Evolutionary conservation across 2,113 vertebrate genomes (phyloP).

Genomic region (Anser brachyrhynchus): DNA sequence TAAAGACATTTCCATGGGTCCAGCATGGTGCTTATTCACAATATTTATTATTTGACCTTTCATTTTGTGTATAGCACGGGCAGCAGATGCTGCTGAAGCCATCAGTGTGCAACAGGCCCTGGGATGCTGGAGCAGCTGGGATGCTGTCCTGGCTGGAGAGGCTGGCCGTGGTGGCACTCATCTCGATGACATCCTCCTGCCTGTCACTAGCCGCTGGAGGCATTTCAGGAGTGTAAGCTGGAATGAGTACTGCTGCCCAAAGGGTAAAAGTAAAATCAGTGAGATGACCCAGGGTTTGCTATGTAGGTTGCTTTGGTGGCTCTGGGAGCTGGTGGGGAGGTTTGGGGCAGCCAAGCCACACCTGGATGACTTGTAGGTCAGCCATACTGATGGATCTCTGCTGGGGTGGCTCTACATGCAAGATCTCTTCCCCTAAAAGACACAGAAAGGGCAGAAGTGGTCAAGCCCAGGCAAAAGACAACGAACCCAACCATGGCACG

Average conservation of each 20-base stretch:
- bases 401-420: neutral
- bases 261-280: neutral
- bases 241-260: neutral
- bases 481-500: fast-evolving
- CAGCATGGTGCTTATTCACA: fast-evolving
- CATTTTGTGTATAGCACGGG: neutral
- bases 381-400: neutral
- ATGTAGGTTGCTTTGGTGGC: neutral
- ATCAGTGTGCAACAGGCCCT: too few relatives aligned
- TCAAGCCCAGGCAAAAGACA: neutral
- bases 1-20: neutral
- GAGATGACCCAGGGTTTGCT: neutral
- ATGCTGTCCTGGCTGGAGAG: neutral
- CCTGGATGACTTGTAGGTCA: neutral
- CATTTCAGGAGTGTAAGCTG: neutral
- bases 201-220: neutral
- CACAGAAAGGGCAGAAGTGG: neutral
- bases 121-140: fast-evolving
- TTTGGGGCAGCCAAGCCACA: neutral
- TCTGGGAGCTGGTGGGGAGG: neutral
- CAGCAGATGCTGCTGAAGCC: neutral
- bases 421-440: neutral
- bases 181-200: neutral
- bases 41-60: neutral
- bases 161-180: neutral